Conservation (phyloP, 1,140 invertebrate species). For the Ooceraea biroi region DNA sequence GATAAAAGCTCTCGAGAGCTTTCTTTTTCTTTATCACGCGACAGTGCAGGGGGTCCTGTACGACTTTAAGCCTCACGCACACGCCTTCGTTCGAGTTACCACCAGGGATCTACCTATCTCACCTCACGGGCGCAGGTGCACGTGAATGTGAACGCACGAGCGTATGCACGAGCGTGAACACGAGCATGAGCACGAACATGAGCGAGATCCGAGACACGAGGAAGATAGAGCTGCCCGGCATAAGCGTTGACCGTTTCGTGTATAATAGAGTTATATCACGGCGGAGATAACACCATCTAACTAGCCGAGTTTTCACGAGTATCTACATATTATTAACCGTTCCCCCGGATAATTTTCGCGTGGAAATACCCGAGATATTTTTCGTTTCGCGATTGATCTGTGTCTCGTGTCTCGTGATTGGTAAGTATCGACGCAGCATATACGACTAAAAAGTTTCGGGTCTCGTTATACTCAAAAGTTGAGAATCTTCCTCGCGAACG, state of each 20-base stretch:
- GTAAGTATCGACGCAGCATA: neutral
- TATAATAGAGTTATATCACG: neutral
- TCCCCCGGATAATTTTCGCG: neutral
- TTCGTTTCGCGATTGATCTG: neutral
- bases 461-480: neutral
- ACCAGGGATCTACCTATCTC: conserved; percentile 9
- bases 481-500: conserved; percentile 4
- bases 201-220: conserved; percentile 8
- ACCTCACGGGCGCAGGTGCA: conserved; percentile 33
- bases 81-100: neutral
- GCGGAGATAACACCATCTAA: neutral
- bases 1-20: conserved; percentile 47
- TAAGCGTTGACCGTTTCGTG: neutral
- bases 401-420: neutral
- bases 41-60: neutral
- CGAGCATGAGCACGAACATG: neutral
- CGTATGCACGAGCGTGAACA: neutral
- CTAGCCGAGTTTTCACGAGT: neutral
- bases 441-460: conserved; percentile 1
- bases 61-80: conserved; percentile 30
- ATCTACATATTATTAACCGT: conserved; percentile 10
- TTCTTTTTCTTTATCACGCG: conserved; percentile 40
- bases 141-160: too few species aligned
- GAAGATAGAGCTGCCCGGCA: conserved; percentile 1
- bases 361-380: neutral